Conservation (phyloP, 2,888 invertebrate genomes). For the Drosophila cognata region DNA sequence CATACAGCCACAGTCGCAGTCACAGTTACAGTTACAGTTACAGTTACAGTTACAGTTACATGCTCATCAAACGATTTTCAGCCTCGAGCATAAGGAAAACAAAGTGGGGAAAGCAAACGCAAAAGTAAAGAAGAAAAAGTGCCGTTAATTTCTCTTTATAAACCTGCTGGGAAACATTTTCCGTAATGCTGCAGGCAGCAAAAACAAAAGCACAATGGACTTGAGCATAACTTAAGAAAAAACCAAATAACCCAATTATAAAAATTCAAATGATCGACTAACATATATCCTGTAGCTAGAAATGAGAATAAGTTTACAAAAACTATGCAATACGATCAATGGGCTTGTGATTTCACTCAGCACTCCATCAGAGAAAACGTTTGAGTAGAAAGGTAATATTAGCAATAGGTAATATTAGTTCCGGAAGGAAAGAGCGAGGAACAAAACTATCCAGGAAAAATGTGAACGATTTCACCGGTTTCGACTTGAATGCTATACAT, state of each 20-base stretch:
- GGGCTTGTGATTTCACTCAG: background rate
- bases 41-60: conserved; percentile 82
- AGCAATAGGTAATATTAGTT: background rate
- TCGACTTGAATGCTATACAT: background rate
- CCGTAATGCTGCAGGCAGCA: conserved; percentile 43
- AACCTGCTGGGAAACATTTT: conserved; percentile 85
- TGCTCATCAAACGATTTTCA: conserved; percentile 85
- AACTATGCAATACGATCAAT: background rate
- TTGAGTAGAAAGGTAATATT: background rate
- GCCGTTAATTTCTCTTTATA: conserved; percentile 86
- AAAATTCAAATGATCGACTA: conserved; percentile 6
- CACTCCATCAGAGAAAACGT: background rate
- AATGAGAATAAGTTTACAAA: background rate
- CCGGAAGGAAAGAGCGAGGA: background rate
- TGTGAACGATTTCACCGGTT: background rate
- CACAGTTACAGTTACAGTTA: conserved; percentile 35
- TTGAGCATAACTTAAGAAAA: background rate
- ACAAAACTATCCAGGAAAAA: background rate
- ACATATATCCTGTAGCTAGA: conserved; percentile 2
- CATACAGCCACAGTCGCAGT: conserved; percentile 27
- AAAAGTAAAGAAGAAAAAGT: conserved; percentile 62
- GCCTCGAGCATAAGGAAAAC: conserved; percentile 46
- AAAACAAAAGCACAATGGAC: conserved; percentile 38
- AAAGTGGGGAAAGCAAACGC: background rate
- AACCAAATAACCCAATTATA: conserved; percentile 3